These are phyloP conservation scores for Melinaea marsaeus DNA, from an alignment of 2,888 invertebrate genomes.

Conservation along the genomic window DNA sequence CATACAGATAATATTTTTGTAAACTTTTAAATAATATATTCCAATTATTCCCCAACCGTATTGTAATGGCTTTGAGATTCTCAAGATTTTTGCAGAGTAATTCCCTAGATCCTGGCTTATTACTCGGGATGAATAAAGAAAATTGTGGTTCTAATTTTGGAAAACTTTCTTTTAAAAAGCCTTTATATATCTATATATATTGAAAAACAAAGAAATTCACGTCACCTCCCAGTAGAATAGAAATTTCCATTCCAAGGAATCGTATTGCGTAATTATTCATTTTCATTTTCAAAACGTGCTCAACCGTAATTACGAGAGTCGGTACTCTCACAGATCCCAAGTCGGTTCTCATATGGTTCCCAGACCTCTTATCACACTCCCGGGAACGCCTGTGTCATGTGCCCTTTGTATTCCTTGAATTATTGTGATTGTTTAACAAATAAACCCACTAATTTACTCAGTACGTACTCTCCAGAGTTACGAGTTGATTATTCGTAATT, in stretches of 20 bases:
- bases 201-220: too few relatives aligned
- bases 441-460: slow-evolving; percentile 2
- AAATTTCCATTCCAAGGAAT: too few relatives aligned
- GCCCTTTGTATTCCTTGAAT: slow-evolving; percentile 2
- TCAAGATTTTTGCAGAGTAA: too few relatives aligned
- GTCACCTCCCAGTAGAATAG: too few relatives aligned
- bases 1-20: too few relatives aligned
- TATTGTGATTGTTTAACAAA: slow-evolving; percentile 2
- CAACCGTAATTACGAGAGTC: slow-evolving; percentile 33
- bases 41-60: too few relatives aligned
- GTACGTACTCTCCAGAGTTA: neutral
- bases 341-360: neutral
- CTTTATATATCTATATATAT: too few relatives aligned
- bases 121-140: too few relatives aligned
- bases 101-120: too few relatives aligned
- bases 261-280: slow-evolving; percentile 54
- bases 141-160: too few relatives aligned
- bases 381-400: neutral
- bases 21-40: too few relatives aligned
- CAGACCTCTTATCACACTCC: slow-evolving; percentile 5
- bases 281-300: slow-evolving; percentile 47
- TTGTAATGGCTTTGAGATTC: neutral
- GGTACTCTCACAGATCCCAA: slow-evolving; percentile 18
- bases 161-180: too few relatives aligned
- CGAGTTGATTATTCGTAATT: neutral